These are phyloP conservation scores for Capitella teleta DNA, from an alignment of 1,140 invertebrate species.

Conservation along the genomic window DNA sequence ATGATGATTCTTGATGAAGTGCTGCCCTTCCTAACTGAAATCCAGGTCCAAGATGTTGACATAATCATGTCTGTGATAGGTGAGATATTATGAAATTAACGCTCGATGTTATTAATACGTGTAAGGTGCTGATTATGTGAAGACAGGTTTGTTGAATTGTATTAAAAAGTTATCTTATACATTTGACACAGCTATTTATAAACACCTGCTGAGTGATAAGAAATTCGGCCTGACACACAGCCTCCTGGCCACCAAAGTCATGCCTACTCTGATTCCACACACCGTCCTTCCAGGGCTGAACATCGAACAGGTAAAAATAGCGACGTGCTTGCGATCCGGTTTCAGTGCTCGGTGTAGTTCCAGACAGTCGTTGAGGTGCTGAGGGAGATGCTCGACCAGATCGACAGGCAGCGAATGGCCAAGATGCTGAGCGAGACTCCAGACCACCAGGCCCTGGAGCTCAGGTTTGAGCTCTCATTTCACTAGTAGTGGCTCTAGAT, in stretches of 20 bases:
- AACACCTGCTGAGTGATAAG: slow-evolving; percentile 79
- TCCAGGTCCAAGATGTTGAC: slow-evolving; percentile 64
- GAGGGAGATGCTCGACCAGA: slow-evolving; percentile 85
- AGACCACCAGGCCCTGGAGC: slow-evolving; percentile 14
- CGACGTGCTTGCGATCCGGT: no score
- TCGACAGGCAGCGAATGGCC: slow-evolving; percentile 55
- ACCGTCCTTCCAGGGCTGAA: slow-evolving; percentile 81
- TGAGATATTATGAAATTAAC: no score
- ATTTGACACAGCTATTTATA: slow-evolving; percentile 68
- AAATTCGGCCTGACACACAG: slow-evolving; percentile 83
- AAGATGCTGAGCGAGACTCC: slow-evolving; percentile 31
- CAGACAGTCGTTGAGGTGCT: slow-evolving; percentile 71
- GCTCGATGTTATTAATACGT: no score
- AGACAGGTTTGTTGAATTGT: no score
- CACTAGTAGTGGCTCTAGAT: no score
- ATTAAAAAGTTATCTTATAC: no score
- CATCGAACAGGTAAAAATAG: slow-evolving; percentile 62
- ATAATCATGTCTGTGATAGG: slow-evolving; percentile 45
- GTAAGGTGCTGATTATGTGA: no score
- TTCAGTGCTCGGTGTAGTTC: slow-evolving; percentile 50
- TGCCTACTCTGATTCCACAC: slow-evolving; percentile 82
- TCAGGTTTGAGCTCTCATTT: no score
- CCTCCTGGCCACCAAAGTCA: slow-evolving; percentile 83
- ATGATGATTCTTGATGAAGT: slow-evolving; percentile 83
- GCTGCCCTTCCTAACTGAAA: slow-evolving; percentile 76